Percentiles rank a stretch among this genome's conserved stretches.
These are phyloP conservation scores for Charadrius vociferus DNA, from an alignment of 2,113 vertebrate genomes.

Conservation along the genomic window DNA sequence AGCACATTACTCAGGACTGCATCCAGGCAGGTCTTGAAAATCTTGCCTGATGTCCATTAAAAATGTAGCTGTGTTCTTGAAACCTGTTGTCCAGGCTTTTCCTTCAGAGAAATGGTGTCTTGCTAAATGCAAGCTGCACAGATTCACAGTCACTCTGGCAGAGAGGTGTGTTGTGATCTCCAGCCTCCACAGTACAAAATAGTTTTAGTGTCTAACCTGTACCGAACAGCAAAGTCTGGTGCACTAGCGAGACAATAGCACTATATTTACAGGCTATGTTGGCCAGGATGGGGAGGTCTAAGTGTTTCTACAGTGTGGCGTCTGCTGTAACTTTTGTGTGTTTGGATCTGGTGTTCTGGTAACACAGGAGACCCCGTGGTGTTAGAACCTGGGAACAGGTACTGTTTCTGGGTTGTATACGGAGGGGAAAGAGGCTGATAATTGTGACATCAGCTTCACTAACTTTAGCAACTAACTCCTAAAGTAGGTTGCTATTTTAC, in stretches of 20 bases:
- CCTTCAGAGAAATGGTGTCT: neutral
- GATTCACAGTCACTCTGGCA: neutral
- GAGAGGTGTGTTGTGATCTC: neutral
- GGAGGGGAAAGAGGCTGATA: neutral
- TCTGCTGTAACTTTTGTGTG: neutral
- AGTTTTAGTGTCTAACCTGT: neutral
- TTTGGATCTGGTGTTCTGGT: neutral
- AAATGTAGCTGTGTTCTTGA: neutral
- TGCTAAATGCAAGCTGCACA: neutral
- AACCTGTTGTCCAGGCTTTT: neutral
- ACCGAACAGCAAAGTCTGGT: neutral
- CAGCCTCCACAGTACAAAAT: neutral
- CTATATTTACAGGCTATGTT: neutral
- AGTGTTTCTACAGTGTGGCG: neutral
- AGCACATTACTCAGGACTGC: too few relatives aligned
- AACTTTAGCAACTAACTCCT: neutral
- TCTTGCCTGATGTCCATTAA: neutral
- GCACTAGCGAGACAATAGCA: neutral
- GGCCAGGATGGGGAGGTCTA: neutral
- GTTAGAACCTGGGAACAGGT: neutral
- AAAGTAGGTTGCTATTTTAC: neutral
- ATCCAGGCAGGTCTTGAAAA: too few relatives aligned
- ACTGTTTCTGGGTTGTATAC: neutral
- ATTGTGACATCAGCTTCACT: neutral
- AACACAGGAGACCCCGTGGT: rapidly evolving